A percentile compares a stretch with the other conserved stretches of the same genome.
These are phyloP conservation scores for Callionymus lyra DNA, from an alignment of 2,113 vertebrate species.

Conservation along the genomic window DNA sequence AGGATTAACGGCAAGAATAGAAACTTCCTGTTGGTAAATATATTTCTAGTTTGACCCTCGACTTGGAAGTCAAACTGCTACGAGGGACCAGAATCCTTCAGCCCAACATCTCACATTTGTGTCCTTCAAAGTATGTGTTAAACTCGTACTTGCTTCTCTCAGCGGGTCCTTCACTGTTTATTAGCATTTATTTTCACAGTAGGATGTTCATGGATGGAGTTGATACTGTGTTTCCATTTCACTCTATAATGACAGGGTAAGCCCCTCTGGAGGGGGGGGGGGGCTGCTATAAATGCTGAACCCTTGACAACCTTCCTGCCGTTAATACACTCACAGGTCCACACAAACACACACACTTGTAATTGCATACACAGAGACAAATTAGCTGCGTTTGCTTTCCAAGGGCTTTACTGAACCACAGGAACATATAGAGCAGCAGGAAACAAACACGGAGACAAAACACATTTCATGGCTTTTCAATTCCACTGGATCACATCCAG, in stretches of 20 bases:
- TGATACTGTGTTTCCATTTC: constrained; percentile 18
- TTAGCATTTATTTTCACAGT: neutral
- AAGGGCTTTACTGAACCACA: constrained; percentile 45
- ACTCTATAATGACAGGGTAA: constrained; percentile 14
- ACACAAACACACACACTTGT: constrained; percentile 2
- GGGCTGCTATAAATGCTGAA: constrained; percentile 17
- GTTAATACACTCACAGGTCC: constrained; percentile 5
- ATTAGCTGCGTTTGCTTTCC: constrained; percentile 23
- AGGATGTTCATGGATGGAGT: neutral
- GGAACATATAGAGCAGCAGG: constrained; percentile 28
- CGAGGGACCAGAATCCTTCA: too few relatives aligned
- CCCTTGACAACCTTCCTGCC: constrained; percentile 17
- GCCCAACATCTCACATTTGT: too few relatives aligned
- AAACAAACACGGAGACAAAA: constrained; percentile 34
- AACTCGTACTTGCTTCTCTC: too few relatives aligned
- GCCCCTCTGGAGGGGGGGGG: constrained; percentile 9
- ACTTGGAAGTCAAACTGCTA: too few relatives aligned
- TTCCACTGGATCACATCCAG: constrained; percentile 18
- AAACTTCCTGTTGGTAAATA: too few relatives aligned
- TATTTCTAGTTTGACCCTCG: too few relatives aligned
- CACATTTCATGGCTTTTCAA: constrained; percentile 51
- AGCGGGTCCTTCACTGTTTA: neutral
- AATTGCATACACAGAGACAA: constrained; percentile 16
- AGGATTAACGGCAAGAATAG: too few relatives aligned
- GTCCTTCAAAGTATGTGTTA: too few relatives aligned